A percentile compares a stretch with the other conserved stretches of the same genome.
These are phyloP conservation scores for Mesembrinibis cayennensis DNA, from an alignment of 2,113 vertebrate genomes.

Conservation along the genomic window DNA sequence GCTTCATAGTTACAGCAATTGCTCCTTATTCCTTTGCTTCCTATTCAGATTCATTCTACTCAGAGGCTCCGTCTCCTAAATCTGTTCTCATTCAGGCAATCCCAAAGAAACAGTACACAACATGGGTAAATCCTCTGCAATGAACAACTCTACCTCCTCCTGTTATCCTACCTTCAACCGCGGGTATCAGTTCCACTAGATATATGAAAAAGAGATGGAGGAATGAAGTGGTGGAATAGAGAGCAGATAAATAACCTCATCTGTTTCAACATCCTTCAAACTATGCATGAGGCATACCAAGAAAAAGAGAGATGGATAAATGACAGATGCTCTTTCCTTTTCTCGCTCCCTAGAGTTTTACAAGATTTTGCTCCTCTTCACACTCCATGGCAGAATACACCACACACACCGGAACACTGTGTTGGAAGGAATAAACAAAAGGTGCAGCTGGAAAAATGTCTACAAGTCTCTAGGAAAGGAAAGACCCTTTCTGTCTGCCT, in stretches of 20 bases:
- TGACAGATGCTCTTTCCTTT: neutral
- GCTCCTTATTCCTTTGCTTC: neutral
- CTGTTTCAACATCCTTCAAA: neutral
- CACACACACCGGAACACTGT: neutral
- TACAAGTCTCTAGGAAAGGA: neutral
- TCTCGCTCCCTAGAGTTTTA: neutral
- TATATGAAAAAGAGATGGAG: neutral
- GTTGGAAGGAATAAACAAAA: neutral
- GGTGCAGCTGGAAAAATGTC: neutral
- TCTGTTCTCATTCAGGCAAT: neutral
- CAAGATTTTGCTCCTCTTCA: slow-evolving; percentile 17
- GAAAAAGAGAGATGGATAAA: neutral
- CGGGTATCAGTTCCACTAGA: neutral
- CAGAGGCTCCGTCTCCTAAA: neutral
- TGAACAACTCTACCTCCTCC: slow-evolving; percentile 12
- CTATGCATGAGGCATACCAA: neutral
- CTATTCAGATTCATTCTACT: neutral
- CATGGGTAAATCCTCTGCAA: neutral
- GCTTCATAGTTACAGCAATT: neutral
- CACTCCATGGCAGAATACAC: neutral
- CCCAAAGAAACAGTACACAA: neutral
- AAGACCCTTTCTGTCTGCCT: neutral
- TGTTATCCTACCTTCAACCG: neutral
- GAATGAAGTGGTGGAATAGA: slow-evolving; percentile 3
- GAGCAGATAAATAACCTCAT: neutral